Percentiles rank a stretch among this genome's conserved stretches.
These are phyloP conservation scores for Balanococcus diminutus DNA, from an alignment of 2,888 invertebrate species.

Conservation along the genomic window DNA sequence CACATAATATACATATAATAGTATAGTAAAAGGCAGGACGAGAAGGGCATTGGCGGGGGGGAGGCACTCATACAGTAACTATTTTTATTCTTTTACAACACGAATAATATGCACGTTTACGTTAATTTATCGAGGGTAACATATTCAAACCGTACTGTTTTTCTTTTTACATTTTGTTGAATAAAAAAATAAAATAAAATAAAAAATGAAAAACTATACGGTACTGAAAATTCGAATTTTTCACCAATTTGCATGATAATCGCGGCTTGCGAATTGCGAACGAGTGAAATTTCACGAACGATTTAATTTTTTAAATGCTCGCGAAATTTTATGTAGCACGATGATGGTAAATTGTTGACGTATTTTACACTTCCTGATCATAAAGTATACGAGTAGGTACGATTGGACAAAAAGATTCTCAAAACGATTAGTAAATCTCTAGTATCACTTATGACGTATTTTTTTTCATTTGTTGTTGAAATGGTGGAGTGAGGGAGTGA, in stretches of 20 bases:
- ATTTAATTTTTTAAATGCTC: slow-evolving; percentile 31
- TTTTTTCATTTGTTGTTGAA: too few species aligned
- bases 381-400: neutral
- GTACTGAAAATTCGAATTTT: neutral
- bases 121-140: slow-evolving; percentile 32
- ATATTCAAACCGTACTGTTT: neutral
- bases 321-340: slow-evolving; percentile 5
- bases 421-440: too few species aligned
- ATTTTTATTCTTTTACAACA: neutral
- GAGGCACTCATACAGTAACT: neutral
- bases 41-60: neutral
- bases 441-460: too few species aligned
- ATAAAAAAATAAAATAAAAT: neutral
- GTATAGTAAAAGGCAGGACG: neutral
- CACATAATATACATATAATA: neutral
- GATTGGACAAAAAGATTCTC: too few species aligned
- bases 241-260: slow-evolving; percentile 24
- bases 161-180: neutral
- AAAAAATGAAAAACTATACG: neutral
- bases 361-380: neutral
- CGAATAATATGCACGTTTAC: neutral
- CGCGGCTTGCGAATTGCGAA: neutral
- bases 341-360: neutral
- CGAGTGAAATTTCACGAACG: slow-evolving; percentile 13
- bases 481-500: too few species aligned